Evolutionary conservation across 92 coral and sea anemone genomes (phyloP), one percentile per base, ranked within the genome.

Genomic region (Hydrozoanthus gracilis): DNA sequence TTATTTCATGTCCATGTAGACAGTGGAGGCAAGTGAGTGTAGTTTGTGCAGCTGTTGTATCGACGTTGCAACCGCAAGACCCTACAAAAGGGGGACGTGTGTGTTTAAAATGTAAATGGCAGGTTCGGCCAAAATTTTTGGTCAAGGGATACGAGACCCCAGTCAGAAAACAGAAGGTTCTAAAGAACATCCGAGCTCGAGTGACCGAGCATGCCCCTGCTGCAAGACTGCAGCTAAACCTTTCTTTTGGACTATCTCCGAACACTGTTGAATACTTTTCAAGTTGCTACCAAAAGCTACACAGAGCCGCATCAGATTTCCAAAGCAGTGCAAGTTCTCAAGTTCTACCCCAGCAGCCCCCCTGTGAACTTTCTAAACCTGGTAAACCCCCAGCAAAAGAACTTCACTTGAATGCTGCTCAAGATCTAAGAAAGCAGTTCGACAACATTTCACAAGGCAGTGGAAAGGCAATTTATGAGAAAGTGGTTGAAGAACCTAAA

Each of bases 221-320:
- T 58, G 65, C 39, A 27, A 27, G 39, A 27, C 39, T 27, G 39
- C 39, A 27, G 39, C 39, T 27, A 27, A 27, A 27, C 65, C 65
- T 58, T 49, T 3, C n/a, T 11, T 58, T 11, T 58, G n/a, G 65
- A 13, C 65, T 58, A 58, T 2, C 65, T 16, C 65, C 4, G 3
- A 9, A 58, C 12, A 58, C 1, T 8, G 14, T 16, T 11, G 65
- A 58, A 16, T 58, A 13, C 12, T 58, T 3, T 58, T 58, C 14
- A 2, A 27, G 75, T 9, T 70, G 75, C 75, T 70, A 27, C 48
- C 27, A 35, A 50, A 70, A 70, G 48, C 75, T 70, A 27, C 75
- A 70, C 75, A 70, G 75, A 39, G 75, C 75, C 13, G 35, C 75
- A 35, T 4, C 45, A 39, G 10, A 27, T 13, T 12, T 70, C 11